Evolutionary conservation across 2,797 vertebrate genomes (phyloP).

Genomic region (Siniperca scherzeri): DNA sequence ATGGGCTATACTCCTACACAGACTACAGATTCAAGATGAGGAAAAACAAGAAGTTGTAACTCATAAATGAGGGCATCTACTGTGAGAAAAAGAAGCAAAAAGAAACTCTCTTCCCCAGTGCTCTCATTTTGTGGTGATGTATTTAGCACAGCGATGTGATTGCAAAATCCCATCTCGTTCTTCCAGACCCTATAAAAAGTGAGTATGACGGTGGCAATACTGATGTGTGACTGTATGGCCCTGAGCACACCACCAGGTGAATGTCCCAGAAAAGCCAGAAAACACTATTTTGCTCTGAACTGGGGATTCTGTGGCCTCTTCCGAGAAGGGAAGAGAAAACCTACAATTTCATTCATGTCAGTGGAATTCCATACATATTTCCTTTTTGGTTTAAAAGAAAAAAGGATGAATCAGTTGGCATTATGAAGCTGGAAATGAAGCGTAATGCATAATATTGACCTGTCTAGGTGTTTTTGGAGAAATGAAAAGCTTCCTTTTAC

Average conservation of each 20-base stretch:
- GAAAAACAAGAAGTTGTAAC: constrained; percentile 33
- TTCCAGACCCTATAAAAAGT: constrained; percentile 72
- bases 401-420: constrained; percentile 18
- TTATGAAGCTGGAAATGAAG: constrained; percentile 46
- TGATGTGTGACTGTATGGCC: constrained; percentile 70
- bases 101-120: constrained; percentile 37
- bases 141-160: constrained; percentile 75
- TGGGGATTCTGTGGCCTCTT: constrained; percentile 69
- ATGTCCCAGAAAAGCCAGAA: constrained; percentile 76
- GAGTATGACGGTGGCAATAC: constrained; percentile 54
- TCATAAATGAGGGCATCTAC: constrained; percentile 58
- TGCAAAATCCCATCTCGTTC: constrained; percentile 74
- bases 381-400: constrained; percentile 44
- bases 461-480: constrained; percentile 15
- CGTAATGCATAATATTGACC: constrained; percentile 34
- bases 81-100: constrained; percentile 33
- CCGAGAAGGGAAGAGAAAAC: constrained; percentile 33
- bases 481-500: constrained; percentile 4
- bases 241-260: constrained; percentile 68
- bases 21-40: constrained; percentile 38
- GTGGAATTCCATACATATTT: constrained; percentile 58
- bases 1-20: constrained; percentile 12
- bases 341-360: constrained; percentile 46
- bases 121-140: constrained; percentile 71
- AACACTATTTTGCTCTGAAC: constrained; percentile 64